phyloP scores from a whole-genome alignment of 2,113 vertebrate genomes.

The Synchiropus splendidus region DNA sequence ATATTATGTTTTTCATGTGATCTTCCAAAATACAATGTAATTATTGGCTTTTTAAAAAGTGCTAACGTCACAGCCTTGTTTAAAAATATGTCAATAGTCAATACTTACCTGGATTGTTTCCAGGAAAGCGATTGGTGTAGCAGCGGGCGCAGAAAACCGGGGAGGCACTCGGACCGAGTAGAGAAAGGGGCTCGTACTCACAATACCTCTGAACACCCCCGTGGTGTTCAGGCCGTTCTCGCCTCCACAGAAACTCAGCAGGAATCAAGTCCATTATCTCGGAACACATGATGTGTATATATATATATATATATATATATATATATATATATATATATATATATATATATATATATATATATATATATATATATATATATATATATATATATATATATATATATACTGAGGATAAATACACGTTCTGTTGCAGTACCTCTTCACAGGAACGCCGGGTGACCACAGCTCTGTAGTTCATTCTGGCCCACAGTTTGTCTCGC shows the following conservation, averaged over 20 bases:
- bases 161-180: slow-evolving; percentile 72
- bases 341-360: too few species aligned
- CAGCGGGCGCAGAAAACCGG: slow-evolving; percentile 75
- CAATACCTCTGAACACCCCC: slow-evolving; percentile 80
- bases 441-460: slow-evolving; percentile 94
- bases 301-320: too few species aligned
- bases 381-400: too few species aligned
- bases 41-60: too few species aligned
- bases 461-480: slow-evolving; percentile 84
- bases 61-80: too few species aligned
- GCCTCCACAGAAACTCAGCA: slow-evolving; percentile 82
- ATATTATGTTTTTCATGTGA: too few species aligned
- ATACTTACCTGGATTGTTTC: too few species aligned
- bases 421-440: slow-evolving; percentile 68
- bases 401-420: too few species aligned
- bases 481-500: slow-evolving; percentile 85
- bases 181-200: slow-evolving; percentile 40
- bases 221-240: slow-evolving; percentile 77
- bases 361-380: too few species aligned
- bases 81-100: too few species aligned
- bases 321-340: too few species aligned
- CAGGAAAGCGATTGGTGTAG: slow-evolving; percentile 20
- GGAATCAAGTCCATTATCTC: slow-evolving; percentile 94
- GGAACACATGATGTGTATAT: not conserved
- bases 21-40: too few species aligned